Base-by-base conservation (phyloP, 2,113 vertebrate genomes). In the Takifugu flavidus region DNA sequence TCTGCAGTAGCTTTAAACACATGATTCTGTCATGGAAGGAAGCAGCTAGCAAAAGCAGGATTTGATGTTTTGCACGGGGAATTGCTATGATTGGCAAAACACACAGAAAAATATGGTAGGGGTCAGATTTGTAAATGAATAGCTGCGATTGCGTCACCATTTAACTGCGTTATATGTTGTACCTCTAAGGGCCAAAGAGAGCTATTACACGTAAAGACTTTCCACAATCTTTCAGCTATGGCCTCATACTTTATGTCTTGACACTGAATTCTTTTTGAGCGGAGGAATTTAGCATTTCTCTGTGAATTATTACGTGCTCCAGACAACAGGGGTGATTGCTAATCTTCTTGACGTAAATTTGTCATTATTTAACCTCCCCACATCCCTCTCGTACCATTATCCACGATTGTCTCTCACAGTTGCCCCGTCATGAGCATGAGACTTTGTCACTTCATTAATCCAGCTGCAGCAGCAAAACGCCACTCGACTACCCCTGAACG, bases 401-500 rank as follows among this genome's bases (percentile, higher is more conserved):
- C 77, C 68, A 53, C 50, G 49, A 29, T 59, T 69, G 43, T 51
- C 67, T 27, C 49, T 76, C 11, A 2, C 73, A 60, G 58, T 69
- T 68, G 52, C 63, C 75, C 50, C 57, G 46, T 53, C 29, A 7
- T 65, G 64, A 53, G 47, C 60, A 56, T 67, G 63, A 78, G 28
- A 65, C 53, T 77, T 60, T 82, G 75, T 76, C 80, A 86, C 77
- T 62, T 82, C 68, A 84, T 84, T 80, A 74, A 82, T 86, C 70
- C 72, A 81, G 71, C 67, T 77, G 70, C 73, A 70, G 70, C 2
- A 57, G 51, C 86, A 83, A 68, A 84, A 70, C 34, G 81, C 53
- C 25, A 59, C 61, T 82, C 79, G 67, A 70, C 70, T 77, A 65
- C 49, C 68, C 49, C 31, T 39, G 54, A 57, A 75, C 77, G 62